Base-by-base conservation (phyloP, 2,797 vertebrate genomes). In the Argentina silus region DNA sequence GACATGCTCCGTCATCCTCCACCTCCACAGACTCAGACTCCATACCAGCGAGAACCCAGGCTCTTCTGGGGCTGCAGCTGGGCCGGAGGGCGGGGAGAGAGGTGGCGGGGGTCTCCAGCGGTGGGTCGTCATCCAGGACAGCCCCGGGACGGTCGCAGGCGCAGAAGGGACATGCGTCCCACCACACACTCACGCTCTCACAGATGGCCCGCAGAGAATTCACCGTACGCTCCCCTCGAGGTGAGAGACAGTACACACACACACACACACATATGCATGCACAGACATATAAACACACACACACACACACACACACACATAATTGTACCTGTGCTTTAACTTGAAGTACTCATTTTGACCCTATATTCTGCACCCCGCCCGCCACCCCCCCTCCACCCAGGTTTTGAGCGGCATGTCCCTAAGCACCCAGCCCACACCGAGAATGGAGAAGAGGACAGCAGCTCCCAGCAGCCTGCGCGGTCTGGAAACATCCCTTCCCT, bases 401-500 rank as follows among this genome's bases (percentile, higher is more conserved):
- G 95, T 66, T 91, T 92, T 19, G 94, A 95, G 48, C 91, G 91
- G 6, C 90, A 93, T 8, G 91, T 93, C 50, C 76, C 90, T 21
- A 96, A 96, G 42, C 69, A 86, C 3, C 44, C 74, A 2, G 70
- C 81, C 1, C 78, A 87, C 27, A 74, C 86, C 17, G 88, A 91
- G 0, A 92, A 90, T 23, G 92, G 90, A 43, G 84, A 81, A 0
- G 85, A 81, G 53, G 81, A 92, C 74, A 84, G 85, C 5, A 85
- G 83, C 45, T 91, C 94, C 81, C 95, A 93, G 27, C 95, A 95
- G 14, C 89, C 93, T 0, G 82, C 94, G 0, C 94, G 96, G 8
- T 86, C 95, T 1, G 93, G 96, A 56, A 96, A 95, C 48, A 95
- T 97, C 75, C 97, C 97, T 0, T 95, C 97, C 7, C 81, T 98